phyloP scores from a whole-genome alignment of 1,140 invertebrate genomes.

The Drosophila neocordata region DNA sequence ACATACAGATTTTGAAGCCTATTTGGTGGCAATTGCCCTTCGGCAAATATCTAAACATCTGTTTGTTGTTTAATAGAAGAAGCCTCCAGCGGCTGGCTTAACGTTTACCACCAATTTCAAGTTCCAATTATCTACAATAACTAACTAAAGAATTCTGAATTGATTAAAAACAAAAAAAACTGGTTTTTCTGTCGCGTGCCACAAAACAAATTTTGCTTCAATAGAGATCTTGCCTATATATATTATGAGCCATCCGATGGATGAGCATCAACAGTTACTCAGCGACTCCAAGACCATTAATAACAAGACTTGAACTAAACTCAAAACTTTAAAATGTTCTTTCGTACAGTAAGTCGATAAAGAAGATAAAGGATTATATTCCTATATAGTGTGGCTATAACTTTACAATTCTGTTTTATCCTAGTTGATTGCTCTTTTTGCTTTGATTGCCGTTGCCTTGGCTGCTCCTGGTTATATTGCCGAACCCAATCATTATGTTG shows the following conservation, averaged over 20 bases:
- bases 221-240: neutral
- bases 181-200: slow-evolving; percentile 12
- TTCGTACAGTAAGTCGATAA: slow-evolving; percentile 46
- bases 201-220: slow-evolving; percentile 5
- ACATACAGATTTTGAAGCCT: neutral
- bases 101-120: neutral
- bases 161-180: neutral
- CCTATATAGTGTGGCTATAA: neutral
- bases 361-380: neutral
- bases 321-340: slow-evolving; percentile 24
- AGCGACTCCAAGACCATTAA: neutral
- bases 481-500: slow-evolving; percentile 23
- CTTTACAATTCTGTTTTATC: neutral
- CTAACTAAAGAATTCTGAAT: slow-evolving; percentile 12
- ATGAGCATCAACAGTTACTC: slow-evolving; percentile 35
- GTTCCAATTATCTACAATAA: slow-evolving; percentile 5
- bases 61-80: slow-evolving; percentile 5
- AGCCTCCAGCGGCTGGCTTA: neutral
- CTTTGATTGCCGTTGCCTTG: slow-evolving; percentile 25
- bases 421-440: slow-evolving; percentile 39
- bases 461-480: slow-evolving; percentile 43
- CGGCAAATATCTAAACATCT: slow-evolving; percentile 1
- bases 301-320: slow-evolving; percentile 1
- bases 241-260: neutral
- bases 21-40: slow-evolving; percentile 1